phyloP scores from a whole-genome alignment of 2,888 invertebrate species.

The Encarsia formosa region DNA sequence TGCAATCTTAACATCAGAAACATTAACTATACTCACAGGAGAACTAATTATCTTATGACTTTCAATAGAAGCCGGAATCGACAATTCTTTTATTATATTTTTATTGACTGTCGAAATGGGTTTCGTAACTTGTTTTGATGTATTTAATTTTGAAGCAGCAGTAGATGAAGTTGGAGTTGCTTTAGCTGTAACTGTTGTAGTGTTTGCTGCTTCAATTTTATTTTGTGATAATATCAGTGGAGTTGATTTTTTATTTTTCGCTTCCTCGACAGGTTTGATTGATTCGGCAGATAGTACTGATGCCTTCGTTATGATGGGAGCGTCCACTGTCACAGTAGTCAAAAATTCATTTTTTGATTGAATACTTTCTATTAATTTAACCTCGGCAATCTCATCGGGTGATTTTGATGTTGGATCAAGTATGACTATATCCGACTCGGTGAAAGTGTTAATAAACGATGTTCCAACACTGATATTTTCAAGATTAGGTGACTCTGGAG shows the following conservation, averaged over 20 bases:
- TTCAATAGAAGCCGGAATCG: slow-evolving; percentile 27
- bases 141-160: slow-evolving; percentile 4
- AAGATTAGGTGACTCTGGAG: slow-evolving; percentile 56
- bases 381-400: slow-evolving; percentile 52
- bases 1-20: slow-evolving; percentile 44
- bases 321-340: background rate
- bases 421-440: slow-evolving; percentile 61
- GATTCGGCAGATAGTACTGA: background rate
- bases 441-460: slow-evolving; percentile 41
- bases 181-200: slow-evolving; percentile 41
- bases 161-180: slow-evolving; percentile 11
- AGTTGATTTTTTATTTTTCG: slow-evolving; percentile 29
- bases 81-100: slow-evolving; percentile 22
- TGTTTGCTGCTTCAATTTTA: slow-evolving; percentile 36
- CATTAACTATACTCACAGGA: slow-evolving; percentile 36
- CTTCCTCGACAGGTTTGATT: slow-evolving; percentile 18
- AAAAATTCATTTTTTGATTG: slow-evolving; percentile 14
- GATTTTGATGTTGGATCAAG: slow-evolving; percentile 60
- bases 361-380: background rate
- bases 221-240: slow-evolving; percentile 33
- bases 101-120: background rate
- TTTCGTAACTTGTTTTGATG: slow-evolving; percentile 27
- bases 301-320: slow-evolving; percentile 4
- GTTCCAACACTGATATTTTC: slow-evolving; percentile 53
- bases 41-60: slow-evolving; percentile 31